Conservation (phyloP, 2,797 vertebrate genomes). For the Siniperca scherzeri region DNA sequence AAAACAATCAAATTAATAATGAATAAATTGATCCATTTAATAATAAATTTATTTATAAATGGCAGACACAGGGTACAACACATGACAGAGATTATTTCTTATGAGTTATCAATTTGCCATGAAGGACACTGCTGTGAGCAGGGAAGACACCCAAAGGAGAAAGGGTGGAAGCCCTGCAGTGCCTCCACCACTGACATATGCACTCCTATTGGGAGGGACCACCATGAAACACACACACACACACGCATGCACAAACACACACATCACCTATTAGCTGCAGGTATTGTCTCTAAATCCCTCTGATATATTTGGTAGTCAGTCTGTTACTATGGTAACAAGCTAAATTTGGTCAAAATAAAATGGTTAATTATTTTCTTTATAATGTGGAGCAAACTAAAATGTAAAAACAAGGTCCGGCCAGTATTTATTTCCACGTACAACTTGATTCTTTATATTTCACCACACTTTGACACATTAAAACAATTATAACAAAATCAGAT, state of each 20-base stretch:
- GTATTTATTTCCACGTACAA: neutral
- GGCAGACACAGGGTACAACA: constrained; percentile 47
- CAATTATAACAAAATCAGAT: neutral
- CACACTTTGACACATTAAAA: neutral
- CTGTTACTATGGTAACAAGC: constrained; percentile 27
- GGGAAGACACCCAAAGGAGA: constrained; percentile 57
- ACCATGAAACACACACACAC: neutral
- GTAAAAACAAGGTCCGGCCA: neutral
- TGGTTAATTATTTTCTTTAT: neutral
- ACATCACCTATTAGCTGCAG: neutral
- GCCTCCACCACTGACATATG: constrained; percentile 52
- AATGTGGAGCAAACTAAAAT: neutral
- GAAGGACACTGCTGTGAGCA: constrained; percentile 52
- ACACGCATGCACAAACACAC: constrained; percentile 4
- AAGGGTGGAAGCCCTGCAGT: constrained; percentile 31
- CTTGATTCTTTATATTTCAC: neutral
- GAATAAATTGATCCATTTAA: constrained; percentile 28
- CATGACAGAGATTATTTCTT: constrained; percentile 43
- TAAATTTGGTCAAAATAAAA: constrained; percentile 12
- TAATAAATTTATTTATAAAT: constrained; percentile 46
- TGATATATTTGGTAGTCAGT: constrained; percentile 8
- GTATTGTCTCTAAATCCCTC: neutral
- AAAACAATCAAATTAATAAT: constrained; percentile 46
- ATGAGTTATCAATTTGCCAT: constrained; percentile 52
- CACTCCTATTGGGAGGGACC: constrained; percentile 17